Percentiles rank a stretch among this genome's conserved stretches.
These are phyloP conservation scores for Toxotes lorentzi DNA, from an alignment of 2,797 vertebrate species.

Conservation along the genomic window DNA sequence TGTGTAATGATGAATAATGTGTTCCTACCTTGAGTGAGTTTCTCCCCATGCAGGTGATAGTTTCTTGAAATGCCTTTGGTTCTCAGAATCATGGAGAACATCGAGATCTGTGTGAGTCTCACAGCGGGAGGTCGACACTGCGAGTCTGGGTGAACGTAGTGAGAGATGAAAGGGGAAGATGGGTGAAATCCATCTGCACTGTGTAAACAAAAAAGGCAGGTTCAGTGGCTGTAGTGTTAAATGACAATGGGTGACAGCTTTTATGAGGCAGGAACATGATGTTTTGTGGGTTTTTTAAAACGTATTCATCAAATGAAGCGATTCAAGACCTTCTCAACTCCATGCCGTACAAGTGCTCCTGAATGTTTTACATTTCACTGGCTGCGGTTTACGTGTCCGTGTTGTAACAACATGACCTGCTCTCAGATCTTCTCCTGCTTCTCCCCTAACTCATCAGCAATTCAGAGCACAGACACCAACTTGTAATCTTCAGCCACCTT, in stretches of 20 bases:
- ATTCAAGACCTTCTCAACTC: not conserved
- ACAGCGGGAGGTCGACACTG: no score
- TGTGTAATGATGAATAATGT: no score
- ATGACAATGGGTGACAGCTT: not conserved
- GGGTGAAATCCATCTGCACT: not conserved
- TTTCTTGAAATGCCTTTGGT: no score
- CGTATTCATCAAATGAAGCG: not conserved
- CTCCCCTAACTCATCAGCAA: conserved; percentile 21
- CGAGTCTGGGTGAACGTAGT: not conserved
- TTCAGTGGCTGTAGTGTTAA: not conserved
- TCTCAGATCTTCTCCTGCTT: not conserved
- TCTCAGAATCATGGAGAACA: no score
- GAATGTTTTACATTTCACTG: conserved; percentile 3
- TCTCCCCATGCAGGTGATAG: no score
- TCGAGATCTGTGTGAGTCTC: no score
- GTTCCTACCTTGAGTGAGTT: no score
- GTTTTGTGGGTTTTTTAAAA: not conserved
- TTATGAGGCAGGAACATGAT: not conserved
- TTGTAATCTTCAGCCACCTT: conserved; percentile 31
- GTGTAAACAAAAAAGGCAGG: not conserved
- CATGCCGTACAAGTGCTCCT: not conserved
- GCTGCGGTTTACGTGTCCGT: not conserved
- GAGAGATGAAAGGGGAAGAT: not conserved
- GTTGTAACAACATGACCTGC: not conserved
- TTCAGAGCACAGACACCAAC: conserved; percentile 37